These are phyloP conservation scores for Vidua chalybeata DNA, from an alignment of 2,113 vertebrate species.

Conservation along the genomic window DNA sequence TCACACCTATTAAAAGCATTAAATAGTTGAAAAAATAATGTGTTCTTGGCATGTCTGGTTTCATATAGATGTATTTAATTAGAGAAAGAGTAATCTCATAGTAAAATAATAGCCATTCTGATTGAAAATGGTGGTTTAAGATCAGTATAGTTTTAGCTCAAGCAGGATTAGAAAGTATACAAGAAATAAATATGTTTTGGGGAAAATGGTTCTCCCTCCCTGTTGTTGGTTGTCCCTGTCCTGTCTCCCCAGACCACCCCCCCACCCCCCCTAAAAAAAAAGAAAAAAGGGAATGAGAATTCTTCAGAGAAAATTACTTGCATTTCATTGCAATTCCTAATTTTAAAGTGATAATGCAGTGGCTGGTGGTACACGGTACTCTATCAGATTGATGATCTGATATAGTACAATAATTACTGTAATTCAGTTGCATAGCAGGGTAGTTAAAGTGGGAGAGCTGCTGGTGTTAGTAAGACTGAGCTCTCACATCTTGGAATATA, in stretches of 20 bases:
- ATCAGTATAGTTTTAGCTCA: not conserved
- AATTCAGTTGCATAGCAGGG: not conserved
- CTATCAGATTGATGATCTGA: not conserved
- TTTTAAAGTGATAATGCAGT: not conserved
- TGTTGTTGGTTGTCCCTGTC: not conserved
- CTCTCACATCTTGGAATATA: not conserved
- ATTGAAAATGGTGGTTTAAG: not conserved
- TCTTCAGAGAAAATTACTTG: not conserved
- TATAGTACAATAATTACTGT: not conserved
- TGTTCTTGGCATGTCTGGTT: not conserved
- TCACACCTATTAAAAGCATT: not conserved
- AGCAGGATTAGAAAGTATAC: not conserved
- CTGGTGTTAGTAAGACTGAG: not conserved
- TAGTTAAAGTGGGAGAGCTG: not conserved
- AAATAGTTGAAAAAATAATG: not conserved
- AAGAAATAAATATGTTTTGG: not conserved
- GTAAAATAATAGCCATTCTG: not conserved
- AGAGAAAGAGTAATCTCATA: not conserved
- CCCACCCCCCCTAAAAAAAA: fast-evolving
- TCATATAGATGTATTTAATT: not conserved
- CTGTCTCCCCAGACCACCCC: not conserved
- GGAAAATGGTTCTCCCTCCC: not conserved
- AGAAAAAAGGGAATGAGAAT: not conserved
- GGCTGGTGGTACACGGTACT: not conserved
- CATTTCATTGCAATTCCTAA: not conserved